phyloP scores from a whole-genome alignment of 1,140 invertebrate genomes.

The Rhynchophorus ferrugineus region DNA sequence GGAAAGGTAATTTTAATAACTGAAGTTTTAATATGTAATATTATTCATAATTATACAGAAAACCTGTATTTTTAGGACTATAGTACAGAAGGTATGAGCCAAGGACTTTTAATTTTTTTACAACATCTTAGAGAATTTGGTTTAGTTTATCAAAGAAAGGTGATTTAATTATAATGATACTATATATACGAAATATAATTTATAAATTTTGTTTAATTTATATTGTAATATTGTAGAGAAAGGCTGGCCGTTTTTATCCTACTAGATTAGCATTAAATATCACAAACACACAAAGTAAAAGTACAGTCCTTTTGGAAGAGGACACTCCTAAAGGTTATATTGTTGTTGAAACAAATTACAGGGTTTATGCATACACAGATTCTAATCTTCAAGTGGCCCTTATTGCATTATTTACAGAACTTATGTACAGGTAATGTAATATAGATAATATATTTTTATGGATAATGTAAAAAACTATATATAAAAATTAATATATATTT shows the following conservation, averaged over 20 bases:
- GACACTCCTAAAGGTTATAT: conserved; percentile 69
- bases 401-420: conserved; percentile 84
- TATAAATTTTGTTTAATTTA: conserved; percentile 4
- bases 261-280: conserved; percentile 88
- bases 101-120: conserved; percentile 79
- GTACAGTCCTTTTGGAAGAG: conserved; percentile 42
- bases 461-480: too few relatives aligned
- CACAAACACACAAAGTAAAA: conserved; percentile 58
- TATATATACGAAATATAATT: not conserved
- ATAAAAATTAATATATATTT: conserved; percentile 18
- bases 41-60: conserved; percentile 6
- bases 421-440: conserved; percentile 70
- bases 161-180: conserved; percentile 35
- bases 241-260: conserved; percentile 89
- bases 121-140: conserved; percentile 96
- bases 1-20: conserved; percentile 80
- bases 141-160: conserved; percentile 91
- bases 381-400: conserved; percentile 89
- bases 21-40: too few relatives aligned
- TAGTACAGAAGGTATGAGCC: conserved; percentile 88
- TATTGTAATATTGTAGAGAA: conserved; percentile 50
- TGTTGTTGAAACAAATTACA: conserved; percentile 94
- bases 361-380: conserved; percentile 93
- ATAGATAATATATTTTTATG: too few relatives aligned
- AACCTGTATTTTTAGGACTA: conserved; percentile 65